phyloP scores from a whole-genome alignment of 37 sponge, comb jelly and placozoan genomes.

The Chondrilla cf. caribensis region DNA sequence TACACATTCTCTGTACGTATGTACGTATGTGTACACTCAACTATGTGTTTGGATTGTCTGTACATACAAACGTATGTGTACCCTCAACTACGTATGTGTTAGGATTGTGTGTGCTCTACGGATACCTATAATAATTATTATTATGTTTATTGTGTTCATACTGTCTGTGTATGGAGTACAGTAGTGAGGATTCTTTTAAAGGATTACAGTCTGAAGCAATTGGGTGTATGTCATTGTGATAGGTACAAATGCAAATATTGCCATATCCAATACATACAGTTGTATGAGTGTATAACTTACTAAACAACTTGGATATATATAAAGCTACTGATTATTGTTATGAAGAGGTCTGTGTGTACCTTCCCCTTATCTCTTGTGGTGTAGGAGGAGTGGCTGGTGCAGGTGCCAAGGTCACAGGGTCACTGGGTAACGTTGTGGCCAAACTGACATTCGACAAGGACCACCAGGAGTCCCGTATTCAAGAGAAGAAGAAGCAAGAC shows the following conservation, averaged over 20 bases:
- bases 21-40: neutral
- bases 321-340: too few relatives aligned
- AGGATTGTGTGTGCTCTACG: too few relatives aligned
- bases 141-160: neutral
- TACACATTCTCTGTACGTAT: neutral
- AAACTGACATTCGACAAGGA: constrained; percentile 78
- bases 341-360: constrained; percentile 12
- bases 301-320: too few relatives aligned
- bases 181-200: too few relatives aligned
- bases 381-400: constrained; percentile 87
- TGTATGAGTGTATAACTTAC: neutral
- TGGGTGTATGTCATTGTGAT: too few relatives aligned
- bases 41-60: too few relatives aligned
- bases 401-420: constrained; percentile 76
- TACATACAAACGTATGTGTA: too few relatives aligned
- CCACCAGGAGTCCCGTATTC: constrained; percentile 35
- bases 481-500: constrained; percentile 66
- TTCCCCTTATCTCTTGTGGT: neutral
- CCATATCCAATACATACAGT: neutral
- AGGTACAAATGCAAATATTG: too few relatives aligned
- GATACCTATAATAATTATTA: too few relatives aligned
- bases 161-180: neutral
- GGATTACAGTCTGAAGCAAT: too few relatives aligned
- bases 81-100: too few relatives aligned
- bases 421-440: constrained; percentile 82